Percentiles rank a stretch among this genome's conserved stretches.
These are phyloP conservation scores for Cyphomyrus plagiostoma DNA, from an alignment of 2,113 vertebrate species.

Conservation along the genomic window DNA sequence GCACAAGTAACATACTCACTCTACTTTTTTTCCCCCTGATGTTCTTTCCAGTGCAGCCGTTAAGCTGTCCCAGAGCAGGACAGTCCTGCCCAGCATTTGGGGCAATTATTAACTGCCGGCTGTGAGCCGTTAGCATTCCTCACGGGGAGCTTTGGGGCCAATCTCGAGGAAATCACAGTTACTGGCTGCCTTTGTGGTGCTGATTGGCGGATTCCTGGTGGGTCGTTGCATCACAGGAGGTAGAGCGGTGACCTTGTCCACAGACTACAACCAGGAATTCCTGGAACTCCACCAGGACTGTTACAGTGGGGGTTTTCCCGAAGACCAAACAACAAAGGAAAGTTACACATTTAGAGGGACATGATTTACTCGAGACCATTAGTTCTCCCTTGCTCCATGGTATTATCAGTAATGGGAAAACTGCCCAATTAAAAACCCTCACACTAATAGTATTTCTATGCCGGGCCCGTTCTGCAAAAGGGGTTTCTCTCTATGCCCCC, in stretches of 20 bases:
- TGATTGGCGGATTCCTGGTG: background rate
- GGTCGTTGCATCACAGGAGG: background rate
- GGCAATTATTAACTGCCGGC: background rate
- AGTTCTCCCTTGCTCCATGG: background rate
- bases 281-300: background rate
- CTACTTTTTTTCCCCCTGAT: background rate
- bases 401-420: background rate
- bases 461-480: background rate
- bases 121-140: background rate
- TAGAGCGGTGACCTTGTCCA: background rate
- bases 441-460: background rate
- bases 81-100: background rate
- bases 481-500: too few species aligned
- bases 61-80: background rate
- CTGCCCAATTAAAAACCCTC: background rate
- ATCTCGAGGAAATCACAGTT: background rate
- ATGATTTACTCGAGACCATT: background rate
- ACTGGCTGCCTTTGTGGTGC: background rate
- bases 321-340: background rate
- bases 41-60: background rate
- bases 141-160: background rate
- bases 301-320: background rate
- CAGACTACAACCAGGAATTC: background rate
- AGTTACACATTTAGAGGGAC: background rate
- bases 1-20: background rate